Percentiles rank a stretch among this genome's conserved stretches.
These are phyloP conservation scores for Patagioenas fasciata DNA, from an alignment of 2,113 vertebrate species.

Conservation along the genomic window DNA sequence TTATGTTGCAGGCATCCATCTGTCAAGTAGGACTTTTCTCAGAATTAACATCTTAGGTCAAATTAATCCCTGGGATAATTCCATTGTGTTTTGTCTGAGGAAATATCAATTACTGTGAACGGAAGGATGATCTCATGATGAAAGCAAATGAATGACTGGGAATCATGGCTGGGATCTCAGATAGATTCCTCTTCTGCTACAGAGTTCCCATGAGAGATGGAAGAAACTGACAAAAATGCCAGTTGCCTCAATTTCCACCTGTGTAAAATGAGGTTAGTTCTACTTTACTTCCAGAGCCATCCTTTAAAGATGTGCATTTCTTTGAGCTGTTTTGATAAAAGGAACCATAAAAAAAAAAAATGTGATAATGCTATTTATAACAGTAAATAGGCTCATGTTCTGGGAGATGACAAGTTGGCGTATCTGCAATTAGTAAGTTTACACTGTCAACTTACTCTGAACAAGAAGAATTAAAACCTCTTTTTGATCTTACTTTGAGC, in stretches of 20 bases:
- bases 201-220: neutral
- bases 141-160: constrained; percentile 13
- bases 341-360: neutral
- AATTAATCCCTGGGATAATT: constrained; percentile 53
- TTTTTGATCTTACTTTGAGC: constrained; percentile 33
- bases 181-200: neutral
- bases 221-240: neutral
- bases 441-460: neutral
- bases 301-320: neutral
- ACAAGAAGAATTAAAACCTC: constrained; percentile 30
- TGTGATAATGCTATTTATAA: neutral
- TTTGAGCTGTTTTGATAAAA: neutral
- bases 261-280: neutral
- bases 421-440: constrained; percentile 35
- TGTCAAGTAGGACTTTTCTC: constrained; percentile 9
- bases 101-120: constrained; percentile 35
- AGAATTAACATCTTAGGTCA: constrained; percentile 29
- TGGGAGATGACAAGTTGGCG: neutral
- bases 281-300: neutral
- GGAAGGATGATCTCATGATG: constrained; percentile 51
- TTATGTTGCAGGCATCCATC: constrained; percentile 38
- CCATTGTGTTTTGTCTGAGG: constrained; percentile 29
- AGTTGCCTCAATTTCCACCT: neutral
- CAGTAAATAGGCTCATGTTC: neutral
- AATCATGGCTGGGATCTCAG: neutral